Base-by-base conservation (phyloP, 2,113 vertebrate species). In the Bagarius yarrelli region DNA sequence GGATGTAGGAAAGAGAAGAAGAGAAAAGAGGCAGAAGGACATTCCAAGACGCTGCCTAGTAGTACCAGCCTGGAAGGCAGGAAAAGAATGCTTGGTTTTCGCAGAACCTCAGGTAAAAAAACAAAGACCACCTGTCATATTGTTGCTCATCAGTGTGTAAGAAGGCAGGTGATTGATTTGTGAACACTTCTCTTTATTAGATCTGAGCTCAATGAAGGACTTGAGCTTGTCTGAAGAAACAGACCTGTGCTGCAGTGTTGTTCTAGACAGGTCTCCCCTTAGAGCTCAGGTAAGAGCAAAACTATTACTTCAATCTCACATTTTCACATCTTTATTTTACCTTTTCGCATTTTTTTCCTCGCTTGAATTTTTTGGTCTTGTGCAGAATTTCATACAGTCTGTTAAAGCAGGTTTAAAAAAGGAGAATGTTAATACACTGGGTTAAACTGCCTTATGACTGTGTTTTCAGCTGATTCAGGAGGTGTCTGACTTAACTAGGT, bases 161-260 rank as follows among this genome's bases (percentile, higher is more conserved):
- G 52, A 14, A 34, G 74, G 53, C 66, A 47, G 30, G 15, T 80
- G 8, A 69, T 8, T 76, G 53, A 52, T 30, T 60, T 23, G 36
- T 13, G 25, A 59, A 27, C 19, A 44, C 70, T 0, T 25, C 56
- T 71, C 23, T 16, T 73, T 55, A 60, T 27, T 81, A 96, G 95
- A 95, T 82, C 81, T 95, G 83, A 92, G 92, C 79, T 90, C 95
- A 16, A 91, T 92, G 25, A 94, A 90, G 4, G 93, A 93, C 69
- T 83, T 93, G 66, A 95, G 94, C 79, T 94, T 94, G 88, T 95
- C 93, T 0, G 95, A 97, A 53, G 96, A 97, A 76, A 95, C 94
- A 0, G 95, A 95, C 52, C 92, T 97, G 74, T 96, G 95, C 75
- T 96, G 95, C 0, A 93, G 94, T 0, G 94, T 94, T 4, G 69